A percentile compares a stretch with the other conserved stretches of the same genome.
These are phyloP conservation scores for Ondatra zibethicus DNA, from an alignment of 2,113 vertebrate species.

Conservation along the genomic window DNA sequence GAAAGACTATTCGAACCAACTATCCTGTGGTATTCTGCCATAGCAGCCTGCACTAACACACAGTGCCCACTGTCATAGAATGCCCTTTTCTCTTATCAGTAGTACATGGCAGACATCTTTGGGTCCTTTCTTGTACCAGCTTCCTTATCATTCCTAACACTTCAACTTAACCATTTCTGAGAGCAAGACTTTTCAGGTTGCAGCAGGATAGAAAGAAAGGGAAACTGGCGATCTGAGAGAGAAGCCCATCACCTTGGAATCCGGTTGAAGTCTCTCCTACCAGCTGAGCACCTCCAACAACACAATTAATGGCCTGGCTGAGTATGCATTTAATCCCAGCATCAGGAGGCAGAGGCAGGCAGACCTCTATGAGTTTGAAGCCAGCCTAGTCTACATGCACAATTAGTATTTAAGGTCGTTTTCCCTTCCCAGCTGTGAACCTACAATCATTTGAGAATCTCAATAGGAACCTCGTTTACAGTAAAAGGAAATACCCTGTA, in stretches of 20 bases:
- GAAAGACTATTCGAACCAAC: not conserved
- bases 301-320: not conserved
- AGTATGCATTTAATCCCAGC: not conserved
- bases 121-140: not conserved
- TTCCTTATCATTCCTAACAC: not conserved
- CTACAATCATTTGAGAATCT: not conserved
- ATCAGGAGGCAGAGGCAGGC: not conserved
- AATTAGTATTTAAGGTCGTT: not conserved
- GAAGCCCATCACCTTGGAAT: not conserved
- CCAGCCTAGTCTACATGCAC: not conserved
- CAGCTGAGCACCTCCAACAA: not conserved
- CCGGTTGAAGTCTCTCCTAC: not conserved
- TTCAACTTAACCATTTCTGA: not conserved
- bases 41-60: not conserved
- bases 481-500: not conserved
- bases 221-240: too few relatives aligned
- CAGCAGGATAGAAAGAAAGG: not conserved
- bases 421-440: not conserved
- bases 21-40: not conserved
- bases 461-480: not conserved
- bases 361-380: not conserved
- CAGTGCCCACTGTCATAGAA: not conserved
- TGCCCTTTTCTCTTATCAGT: not conserved
- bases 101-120: not conserved
- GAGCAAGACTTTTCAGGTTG: not conserved